Conservation (phyloP, 2,113 vertebrate species). For the Guaruba guarouba region DNA sequence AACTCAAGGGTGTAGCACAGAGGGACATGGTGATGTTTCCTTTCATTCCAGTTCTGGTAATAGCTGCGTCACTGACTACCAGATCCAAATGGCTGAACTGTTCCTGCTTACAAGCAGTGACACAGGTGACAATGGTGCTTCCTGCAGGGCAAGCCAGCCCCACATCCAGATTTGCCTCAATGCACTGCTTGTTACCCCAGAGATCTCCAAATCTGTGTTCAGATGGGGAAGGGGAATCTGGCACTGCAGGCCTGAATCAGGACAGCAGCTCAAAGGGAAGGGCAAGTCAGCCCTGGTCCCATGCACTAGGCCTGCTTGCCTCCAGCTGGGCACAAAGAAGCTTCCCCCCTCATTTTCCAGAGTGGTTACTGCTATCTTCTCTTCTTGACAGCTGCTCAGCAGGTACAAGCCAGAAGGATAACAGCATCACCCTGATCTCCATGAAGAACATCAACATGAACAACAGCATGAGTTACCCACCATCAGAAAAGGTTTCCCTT, state of each 20-base stretch:
- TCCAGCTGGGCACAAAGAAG: background rate
- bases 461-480: slow-evolving; percentile 69
- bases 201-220: background rate
- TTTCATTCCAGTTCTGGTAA: background rate
- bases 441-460: slow-evolving; percentile 84
- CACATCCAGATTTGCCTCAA: background rate
- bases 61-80: background rate
- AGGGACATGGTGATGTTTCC: accelerated
- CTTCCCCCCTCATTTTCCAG: background rate
- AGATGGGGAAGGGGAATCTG: background rate
- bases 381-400: slow-evolving; percentile 68
- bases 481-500: slow-evolving; percentile 61
- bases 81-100: background rate
- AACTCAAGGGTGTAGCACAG: background rate
- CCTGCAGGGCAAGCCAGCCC: background rate
- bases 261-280: background rate
- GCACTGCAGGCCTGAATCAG: background rate
- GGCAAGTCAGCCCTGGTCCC: background rate
- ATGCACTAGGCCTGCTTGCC: background rate
- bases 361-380: background rate
- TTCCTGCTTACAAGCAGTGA: background rate
- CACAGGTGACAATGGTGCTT: background rate
- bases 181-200: background rate
- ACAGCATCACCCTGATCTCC: slow-evolving; percentile 82
- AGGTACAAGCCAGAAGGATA: slow-evolving; percentile 74